Evolutionary conservation across 2,113 vertebrate genomes (phyloP).

Genomic region (Hyperoodon ampullatus): DNA sequence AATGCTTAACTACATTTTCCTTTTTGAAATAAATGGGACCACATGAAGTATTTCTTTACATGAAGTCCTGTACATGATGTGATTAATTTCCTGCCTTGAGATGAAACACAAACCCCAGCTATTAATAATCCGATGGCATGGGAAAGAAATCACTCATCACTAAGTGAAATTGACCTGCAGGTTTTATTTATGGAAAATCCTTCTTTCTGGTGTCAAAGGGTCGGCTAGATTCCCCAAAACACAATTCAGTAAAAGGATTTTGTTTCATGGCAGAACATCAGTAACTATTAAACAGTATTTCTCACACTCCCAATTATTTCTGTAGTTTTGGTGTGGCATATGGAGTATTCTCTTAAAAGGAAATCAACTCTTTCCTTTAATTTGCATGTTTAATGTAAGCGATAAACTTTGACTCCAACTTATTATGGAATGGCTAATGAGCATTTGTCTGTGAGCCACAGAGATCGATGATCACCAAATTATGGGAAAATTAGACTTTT

Average conservation of each 20-base stretch:
- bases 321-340: conserved; percentile 23
- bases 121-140: not conserved
- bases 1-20: conserved; percentile 51
- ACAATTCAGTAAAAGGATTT: conserved; percentile 32
- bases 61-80: not conserved
- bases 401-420: not conserved
- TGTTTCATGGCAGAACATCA: not conserved
- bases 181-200: not conserved
- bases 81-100: conserved; percentile 53
- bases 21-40: conserved; percentile 36
- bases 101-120: not conserved
- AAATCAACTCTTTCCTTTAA: conserved; percentile 57
- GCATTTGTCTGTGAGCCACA: not conserved
- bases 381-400: conserved; percentile 14
- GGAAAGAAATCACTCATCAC: not conserved
- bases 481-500: conserved; percentile 78
- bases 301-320: conserved; percentile 44
- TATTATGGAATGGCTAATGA: not conserved
- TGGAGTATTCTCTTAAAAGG: not conserved
- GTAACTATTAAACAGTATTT: conserved; percentile 33
- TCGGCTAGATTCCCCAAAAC: conserved; percentile 30
- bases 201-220: conserved; percentile 29
- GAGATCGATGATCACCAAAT: conserved; percentile 36
- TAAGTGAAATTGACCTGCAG: not conserved
- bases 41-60: conserved; percentile 23